These are phyloP conservation scores for Mycogona germanica DNA, from an alignment of 2,888 invertebrate species.

Conservation along the genomic window DNA sequence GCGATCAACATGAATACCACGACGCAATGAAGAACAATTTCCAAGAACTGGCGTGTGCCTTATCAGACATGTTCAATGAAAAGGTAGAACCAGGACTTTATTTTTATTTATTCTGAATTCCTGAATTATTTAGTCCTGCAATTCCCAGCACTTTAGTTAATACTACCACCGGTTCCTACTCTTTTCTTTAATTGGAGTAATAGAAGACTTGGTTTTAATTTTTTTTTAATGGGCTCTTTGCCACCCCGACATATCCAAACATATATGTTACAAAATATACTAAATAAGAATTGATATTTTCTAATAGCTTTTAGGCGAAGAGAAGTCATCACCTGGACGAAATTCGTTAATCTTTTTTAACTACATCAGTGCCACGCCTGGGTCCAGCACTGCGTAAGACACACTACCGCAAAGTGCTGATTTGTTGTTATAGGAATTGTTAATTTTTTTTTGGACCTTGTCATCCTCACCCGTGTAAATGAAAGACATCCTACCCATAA, in stretches of 20 bases:
- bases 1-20: conserved; percentile 87
- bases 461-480: too few relatives aligned
- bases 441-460: too few relatives aligned
- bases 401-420: too few relatives aligned
- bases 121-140: neutral
- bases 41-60: conserved; percentile 60
- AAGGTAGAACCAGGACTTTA: neutral
- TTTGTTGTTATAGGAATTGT: too few relatives aligned
- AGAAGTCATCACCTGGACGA: conserved; percentile 10
- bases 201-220: neutral
- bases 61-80: conserved; percentile 14
- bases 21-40: conserved; percentile 75
- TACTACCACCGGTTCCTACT: neutral
- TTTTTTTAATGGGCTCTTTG: neutral
- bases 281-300: neutral
- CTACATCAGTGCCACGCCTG: conserved; percentile 21
- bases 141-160: too few relatives aligned
- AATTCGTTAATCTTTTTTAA: conserved; percentile 21
- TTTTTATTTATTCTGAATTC: neutral
- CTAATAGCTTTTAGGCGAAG: conserved; percentile 13
- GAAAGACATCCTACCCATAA: too few relatives aligned
- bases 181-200: conserved; percentile 7
- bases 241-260: too few relatives aligned
- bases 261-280: too few relatives aligned
- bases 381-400: conserved; percentile 21